A percentile compares a stretch with the other conserved stretches of the same genome.
Evolutionary conservation across 2,888 invertebrate species (phyloP).

Genomic region (Coenonympha glycerion): DNA sequence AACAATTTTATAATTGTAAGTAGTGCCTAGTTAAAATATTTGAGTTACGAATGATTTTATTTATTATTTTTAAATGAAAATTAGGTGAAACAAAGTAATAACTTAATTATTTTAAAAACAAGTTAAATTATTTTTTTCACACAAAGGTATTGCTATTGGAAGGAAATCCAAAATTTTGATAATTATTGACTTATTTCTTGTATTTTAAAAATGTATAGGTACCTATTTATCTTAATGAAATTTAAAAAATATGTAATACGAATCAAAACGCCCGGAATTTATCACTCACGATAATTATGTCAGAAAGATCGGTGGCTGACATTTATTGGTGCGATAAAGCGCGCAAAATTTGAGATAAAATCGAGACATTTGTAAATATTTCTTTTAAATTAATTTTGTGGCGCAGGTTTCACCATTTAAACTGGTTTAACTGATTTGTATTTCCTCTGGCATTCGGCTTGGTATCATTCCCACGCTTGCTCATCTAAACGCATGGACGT

Average conservation of each 20-base stretch:
- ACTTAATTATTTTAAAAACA: no score
- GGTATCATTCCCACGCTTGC: slow-evolving; percentile 40
- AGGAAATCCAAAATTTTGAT: not conserved
- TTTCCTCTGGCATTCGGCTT: slow-evolving; percentile 31
- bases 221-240: slow-evolving; percentile 8
- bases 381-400: slow-evolving; percentile 25
- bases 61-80: no score
- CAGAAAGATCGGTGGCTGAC: slow-evolving; percentile 14
- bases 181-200: not conserved
- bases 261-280: slow-evolving; percentile 15
- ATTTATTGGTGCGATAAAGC: slow-evolving; percentile 23
- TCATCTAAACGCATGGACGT: slow-evolving; percentile 5
- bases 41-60: no score
- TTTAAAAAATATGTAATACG: slow-evolving; percentile 13
- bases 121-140: no score
- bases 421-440: slow-evolving; percentile 43
- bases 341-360: slow-evolving; percentile 32
- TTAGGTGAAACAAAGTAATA: no score
- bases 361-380: slow-evolving; percentile 25
- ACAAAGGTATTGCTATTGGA: no score
- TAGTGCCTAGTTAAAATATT: no score
- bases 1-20: no score
- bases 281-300: slow-evolving; percentile 22
- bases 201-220: slow-evolving; percentile 4
- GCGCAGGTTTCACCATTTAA: slow-evolving; percentile 34